These are phyloP conservation scores for Drosophila pseudotalamancana DNA, from an alignment of 2,888 invertebrate species.

Conservation along the genomic window DNA sequence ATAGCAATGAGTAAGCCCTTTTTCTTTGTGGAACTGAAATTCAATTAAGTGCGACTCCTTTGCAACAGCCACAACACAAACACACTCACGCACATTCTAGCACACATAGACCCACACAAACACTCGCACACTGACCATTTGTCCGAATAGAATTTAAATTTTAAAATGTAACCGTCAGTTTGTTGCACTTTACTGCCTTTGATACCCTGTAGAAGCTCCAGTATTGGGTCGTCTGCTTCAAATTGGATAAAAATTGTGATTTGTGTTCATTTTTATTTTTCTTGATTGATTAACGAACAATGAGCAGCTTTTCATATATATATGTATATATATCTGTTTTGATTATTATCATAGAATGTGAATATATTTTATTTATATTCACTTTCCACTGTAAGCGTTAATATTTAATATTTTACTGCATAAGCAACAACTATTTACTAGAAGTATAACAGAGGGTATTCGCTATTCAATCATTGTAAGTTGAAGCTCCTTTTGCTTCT, in stretches of 20 bases:
- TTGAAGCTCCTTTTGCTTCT: conserved; percentile 1
- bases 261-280: no score
- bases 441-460: conserved; percentile 1
- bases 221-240: no score
- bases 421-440: no score
- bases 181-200: background rate
- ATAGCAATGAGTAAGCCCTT: background rate
- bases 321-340: no score
- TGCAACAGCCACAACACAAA: conserved; percentile 1
- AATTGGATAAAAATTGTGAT: no score
- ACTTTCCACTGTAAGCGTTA: no score
- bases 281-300: no score
- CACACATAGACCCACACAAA: background rate
- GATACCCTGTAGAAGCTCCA: conserved; percentile 1
- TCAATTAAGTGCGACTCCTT: conserved; percentile 56
- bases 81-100: background rate
- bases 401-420: no score
- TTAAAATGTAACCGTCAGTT: background rate
- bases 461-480: background rate
- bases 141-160: conserved; percentile 1
- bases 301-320: no score
- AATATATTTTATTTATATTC: no score
- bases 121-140: background rate
- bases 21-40: conserved; percentile 23
- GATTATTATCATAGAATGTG: no score